Evolutionary conservation across 2,888 invertebrate genomes (phyloP).

Genomic region (Drosophila pseudotakahashii): DNA sequence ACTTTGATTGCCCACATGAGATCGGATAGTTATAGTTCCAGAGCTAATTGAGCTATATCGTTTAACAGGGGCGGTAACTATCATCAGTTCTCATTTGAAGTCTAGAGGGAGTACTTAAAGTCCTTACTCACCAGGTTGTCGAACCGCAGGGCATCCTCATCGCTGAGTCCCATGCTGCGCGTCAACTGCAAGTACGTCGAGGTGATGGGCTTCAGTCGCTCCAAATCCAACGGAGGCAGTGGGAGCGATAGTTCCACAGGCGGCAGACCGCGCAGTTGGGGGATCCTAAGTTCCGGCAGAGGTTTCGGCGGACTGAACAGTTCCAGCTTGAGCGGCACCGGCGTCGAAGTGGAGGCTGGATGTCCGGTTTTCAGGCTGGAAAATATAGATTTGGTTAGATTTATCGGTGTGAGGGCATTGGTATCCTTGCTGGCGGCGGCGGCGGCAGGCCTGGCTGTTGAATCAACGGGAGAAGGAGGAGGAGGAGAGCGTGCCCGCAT

Average conservation of each 20-base stretch:
- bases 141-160: conserved; percentile 87
- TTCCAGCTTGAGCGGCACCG: conserved; percentile 66
- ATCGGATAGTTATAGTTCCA: conserved; percentile 8
- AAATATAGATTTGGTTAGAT: conserved; percentile 79
- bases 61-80: neutral
- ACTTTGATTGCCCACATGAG: conserved; percentile 18
- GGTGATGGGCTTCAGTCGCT: conserved; percentile 92
- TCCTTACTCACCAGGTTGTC: conserved; percentile 87
- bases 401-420: conserved; percentile 75
- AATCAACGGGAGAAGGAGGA: conserved; percentile 8
- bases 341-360: conserved; percentile 60
- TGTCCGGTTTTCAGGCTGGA: conserved; percentile 73
- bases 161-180: conserved; percentile 88
- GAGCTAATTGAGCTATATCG: neutral
- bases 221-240: conserved; percentile 79
- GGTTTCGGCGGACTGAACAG: conserved; percentile 67
- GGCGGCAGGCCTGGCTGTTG: conserved; percentile 44
- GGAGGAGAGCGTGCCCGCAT: conserved; percentile 59
- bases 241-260: conserved; percentile 41
- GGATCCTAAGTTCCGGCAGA: conserved; percentile 63
- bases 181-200: conserved; percentile 95
- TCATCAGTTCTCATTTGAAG: neutral
- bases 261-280: conserved; percentile 55
- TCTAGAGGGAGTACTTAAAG: conserved; percentile 82
- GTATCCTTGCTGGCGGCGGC: conserved; percentile 35